Evolutionary conservation across 2,797 vertebrate species (phyloP), one percentile per base, ranked within the genome.

Genomic region (Halcyon chelicuti): DNA sequence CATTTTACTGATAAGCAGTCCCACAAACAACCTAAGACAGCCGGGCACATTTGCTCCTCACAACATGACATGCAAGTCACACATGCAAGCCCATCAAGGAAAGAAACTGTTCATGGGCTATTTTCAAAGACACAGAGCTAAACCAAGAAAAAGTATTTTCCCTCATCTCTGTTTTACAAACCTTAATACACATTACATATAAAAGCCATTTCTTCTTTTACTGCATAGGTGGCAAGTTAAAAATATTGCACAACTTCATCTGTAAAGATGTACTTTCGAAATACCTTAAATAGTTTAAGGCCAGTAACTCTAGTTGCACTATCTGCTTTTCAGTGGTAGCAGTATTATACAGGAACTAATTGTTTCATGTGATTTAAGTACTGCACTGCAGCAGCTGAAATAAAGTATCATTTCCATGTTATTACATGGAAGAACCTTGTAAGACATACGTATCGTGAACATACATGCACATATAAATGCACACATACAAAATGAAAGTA

Each of bases 1-100:
- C 70, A 37, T 58, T 83, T 81, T 39, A 76, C 76, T 72, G 90
- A 96, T 94, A 94, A 94, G 79, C 73, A 88, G 73, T 51, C 20
- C 52, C 73, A 77, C 0, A 0, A 31, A 46, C 20, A 77, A 40
- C 10, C 40, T 62, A 33, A 54, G 67, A 61, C 17, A 67, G 60
- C 49, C 25, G 25, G 1, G 17, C 21, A 16, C 10, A 10, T 66
- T 67, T 47, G 26, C 14, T 65, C 47, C 44, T 70, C 74, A 20
- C 57, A 78, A 23, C 19, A 52, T 2, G 40, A 93, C 31, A 40
- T 3, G 3, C 31, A 77, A 55, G 46, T 55, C 46, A 58, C 40
- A 60, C 35, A 79, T 29, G 66, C 47, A 84, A 84, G 55, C 12
- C 37, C 40, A 25, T 29, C 12, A 77, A 21, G 25, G 26, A 63